Base-by-base conservation (phyloP, 2,113 vertebrate genomes). In the Poicephalus gulielmi region DNA sequence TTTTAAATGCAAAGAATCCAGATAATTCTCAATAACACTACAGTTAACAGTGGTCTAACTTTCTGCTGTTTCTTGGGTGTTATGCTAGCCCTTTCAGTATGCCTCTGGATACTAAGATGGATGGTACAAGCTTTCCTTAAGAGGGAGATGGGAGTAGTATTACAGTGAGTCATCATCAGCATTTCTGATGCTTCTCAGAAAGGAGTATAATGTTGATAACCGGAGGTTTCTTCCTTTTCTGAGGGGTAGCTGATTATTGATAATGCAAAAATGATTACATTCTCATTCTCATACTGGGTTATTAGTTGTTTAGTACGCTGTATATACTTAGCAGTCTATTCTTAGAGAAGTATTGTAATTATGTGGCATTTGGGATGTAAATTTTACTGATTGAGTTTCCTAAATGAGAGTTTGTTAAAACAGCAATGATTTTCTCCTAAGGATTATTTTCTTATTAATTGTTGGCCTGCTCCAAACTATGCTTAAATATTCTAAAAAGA, bases 321-420 rank as follows among this genome's bases (percentile, higher is more conserved):
- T 85, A 64, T 63, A 62, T 94, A 79, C 43, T 92, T 96, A 81
- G 55, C 84, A 88, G 81, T 87, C 80, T 89, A 77, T 83, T 95
- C 91, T 90, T 85, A 95, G n/a, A 80, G 89, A 95, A 68, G 39
- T 30, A 92, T 63, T 55, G 25, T 93, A 92, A 95, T 96, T 97
- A 92, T 49, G 49, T 91, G 92, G 80, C 44, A 93, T 93, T 95
- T 96, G 64, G 86, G 77, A 95, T 94, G 78, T 59, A 91, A 95
- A 96, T 90, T 94, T 94, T 88, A 59, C 80, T 95, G 90, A 96
- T 95, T 94, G 81, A 89, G 68, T 92, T 97, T 96, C 94, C 88
- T 92, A 96, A 96, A 90, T 94, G 66, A 85, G 15, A 64, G 62
- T 96, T 92, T 95, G 91, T 94, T 46, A 70, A 86, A 95, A 96